Percentiles rank a stretch among this genome's conserved stretches.
Conservation (phyloP, 2,113 vertebrate species). For the Miniopterus natalensis region DNA sequence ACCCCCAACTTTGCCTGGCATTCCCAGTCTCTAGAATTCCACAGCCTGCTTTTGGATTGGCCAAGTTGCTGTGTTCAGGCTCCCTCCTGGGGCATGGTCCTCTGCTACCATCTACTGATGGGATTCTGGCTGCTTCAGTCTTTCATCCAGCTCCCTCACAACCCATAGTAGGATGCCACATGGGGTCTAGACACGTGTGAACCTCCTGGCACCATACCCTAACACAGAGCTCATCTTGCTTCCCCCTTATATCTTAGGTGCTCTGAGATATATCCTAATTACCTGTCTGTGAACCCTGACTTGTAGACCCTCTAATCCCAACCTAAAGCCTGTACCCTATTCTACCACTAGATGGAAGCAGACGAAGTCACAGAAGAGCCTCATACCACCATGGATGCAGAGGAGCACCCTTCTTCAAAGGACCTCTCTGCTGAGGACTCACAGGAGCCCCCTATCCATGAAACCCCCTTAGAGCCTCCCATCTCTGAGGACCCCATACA, state of each 20-base stretch:
- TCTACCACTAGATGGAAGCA: slow-evolving; percentile 83
- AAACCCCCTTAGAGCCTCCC: neutral
- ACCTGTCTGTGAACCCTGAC: neutral
- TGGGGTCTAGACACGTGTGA: slow-evolving; percentile 3
- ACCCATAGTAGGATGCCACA: neutral
- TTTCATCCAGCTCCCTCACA: neutral
- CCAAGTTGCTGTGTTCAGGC: neutral
- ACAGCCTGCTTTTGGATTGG: neutral
- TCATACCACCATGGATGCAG: neutral
- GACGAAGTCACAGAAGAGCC: slow-evolving; percentile 49
- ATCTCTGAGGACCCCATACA: neutral
- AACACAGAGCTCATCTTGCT: slow-evolving; percentile 8
- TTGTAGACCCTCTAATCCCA: neutral
- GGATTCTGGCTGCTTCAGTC: slow-evolving; percentile 48
- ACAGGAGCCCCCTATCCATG: neutral
- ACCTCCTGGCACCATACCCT: neutral
- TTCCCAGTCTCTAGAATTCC: neutral
- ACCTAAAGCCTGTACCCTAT: slow-evolving; percentile 67
- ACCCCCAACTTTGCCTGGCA: neutral
- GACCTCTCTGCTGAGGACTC: slow-evolving; percentile 22
- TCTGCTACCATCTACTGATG: slow-evolving; percentile 67
- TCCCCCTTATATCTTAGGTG: slow-evolving; percentile 26
- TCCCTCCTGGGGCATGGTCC: slow-evolving; percentile 12
- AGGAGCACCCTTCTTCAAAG: slow-evolving; percentile 56
- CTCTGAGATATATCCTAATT: slow-evolving; percentile 10